Percentiles rank a stretch among this genome's conserved stretches.
Conservation (phyloP, 2,113 vertebrate species). For the Platysteira castanea region DNA sequence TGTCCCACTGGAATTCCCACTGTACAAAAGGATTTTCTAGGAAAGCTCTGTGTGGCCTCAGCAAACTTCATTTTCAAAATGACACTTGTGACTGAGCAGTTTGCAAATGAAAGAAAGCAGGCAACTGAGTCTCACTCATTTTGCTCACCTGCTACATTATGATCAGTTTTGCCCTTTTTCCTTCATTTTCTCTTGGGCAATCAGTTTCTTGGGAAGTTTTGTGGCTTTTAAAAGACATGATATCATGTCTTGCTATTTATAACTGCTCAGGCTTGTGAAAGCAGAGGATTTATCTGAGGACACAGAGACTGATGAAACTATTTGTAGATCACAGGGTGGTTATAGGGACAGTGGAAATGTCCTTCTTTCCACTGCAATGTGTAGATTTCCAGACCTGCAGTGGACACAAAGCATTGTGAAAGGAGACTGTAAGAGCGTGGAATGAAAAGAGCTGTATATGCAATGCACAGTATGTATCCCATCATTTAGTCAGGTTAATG, state of each 20-base stretch:
- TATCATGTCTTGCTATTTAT: background rate
- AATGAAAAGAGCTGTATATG: background rate
- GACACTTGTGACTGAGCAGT: background rate
- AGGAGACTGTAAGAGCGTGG: background rate
- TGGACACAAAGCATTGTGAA: background rate
- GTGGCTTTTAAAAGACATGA: background rate
- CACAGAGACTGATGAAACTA: background rate
- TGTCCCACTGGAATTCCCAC: background rate
- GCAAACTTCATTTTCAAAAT: background rate
- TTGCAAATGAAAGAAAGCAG: background rate
- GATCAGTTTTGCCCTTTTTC: background rate
- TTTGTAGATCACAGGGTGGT: background rate
- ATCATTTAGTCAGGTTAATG: background rate
- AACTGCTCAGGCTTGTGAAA: constrained; percentile 11
- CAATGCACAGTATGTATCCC: background rate
- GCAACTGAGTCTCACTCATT: background rate
- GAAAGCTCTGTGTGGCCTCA: background rate
- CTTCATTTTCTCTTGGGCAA: background rate
- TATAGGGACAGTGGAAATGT: background rate
- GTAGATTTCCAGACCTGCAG: background rate
- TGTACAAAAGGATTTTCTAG: background rate
- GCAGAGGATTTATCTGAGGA: background rate
- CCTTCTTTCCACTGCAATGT: background rate
- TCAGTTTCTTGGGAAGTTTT: background rate
- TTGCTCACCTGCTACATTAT: background rate